Evolutionary conservation across 2,113 vertebrate genomes (phyloP), one percentile per base, ranked within the genome.

Genomic region (Engraulis encrasicolus): DNA sequence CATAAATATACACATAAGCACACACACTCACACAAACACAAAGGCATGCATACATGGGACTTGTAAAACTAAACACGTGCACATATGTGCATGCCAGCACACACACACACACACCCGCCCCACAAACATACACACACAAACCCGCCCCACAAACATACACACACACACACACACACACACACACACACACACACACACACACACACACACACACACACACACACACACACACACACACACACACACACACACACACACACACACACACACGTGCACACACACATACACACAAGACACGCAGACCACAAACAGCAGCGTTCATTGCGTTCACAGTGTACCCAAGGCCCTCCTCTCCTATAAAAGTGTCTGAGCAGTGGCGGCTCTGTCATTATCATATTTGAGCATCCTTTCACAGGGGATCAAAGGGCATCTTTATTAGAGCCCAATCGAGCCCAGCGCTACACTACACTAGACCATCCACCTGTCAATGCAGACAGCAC

Each of bases 311-410:
- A 45, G 9, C 40, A 45, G 40, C 40, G 9, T 9, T 45, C 9
- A 6, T n/a, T 1, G n/a, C 54, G 7, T 23, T 7, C 19, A n/a
- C 20, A 45, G 20, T 50, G 20, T 27, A 20, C n/a, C 54, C 54
- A 36, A 36, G 34, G 31, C 66, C 23, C 15, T 74, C 66, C n/a
- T n/a, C n/a, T n/a, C 66, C 66, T 34, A 34, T 74, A 74, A 74
- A 74, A 74, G 58, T 17, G 15, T 12, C 27, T 17, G 66, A 74
- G 66, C 31, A 34, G 66, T 74, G 66, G 66, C 27, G 31, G 66
- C 23, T 74, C 66, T 74, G 66, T 74, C 66, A 74, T 74, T 74
- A 74, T 74, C 66, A 74, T 74, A 74, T 74, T 74, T 74, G 66
- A 34, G 66, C 66, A 74, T 74, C 66, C 31, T 74, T 74, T 74